Conservation (phyloP, 2,888 invertebrate genomes). For the Folsomia manolachei region DNA sequence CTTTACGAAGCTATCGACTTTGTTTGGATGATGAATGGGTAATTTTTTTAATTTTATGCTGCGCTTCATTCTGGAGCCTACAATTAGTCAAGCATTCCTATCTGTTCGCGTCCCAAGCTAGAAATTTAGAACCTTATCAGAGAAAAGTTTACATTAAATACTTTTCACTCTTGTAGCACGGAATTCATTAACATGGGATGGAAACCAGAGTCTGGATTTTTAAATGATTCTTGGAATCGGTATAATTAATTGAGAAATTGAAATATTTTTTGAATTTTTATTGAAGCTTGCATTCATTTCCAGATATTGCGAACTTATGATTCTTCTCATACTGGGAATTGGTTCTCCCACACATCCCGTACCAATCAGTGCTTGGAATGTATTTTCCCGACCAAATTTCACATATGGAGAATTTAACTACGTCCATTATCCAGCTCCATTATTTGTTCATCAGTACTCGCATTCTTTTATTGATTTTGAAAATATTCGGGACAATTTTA, state of each 20-base stretch:
- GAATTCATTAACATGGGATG: constrained; percentile 45
- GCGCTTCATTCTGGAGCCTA: too few species aligned
- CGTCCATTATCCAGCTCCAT: constrained; percentile 33
- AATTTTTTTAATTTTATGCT: too few species aligned
- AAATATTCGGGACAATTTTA: constrained; percentile 35
- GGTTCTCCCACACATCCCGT: constrained; percentile 45
- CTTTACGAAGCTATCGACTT: constrained; percentile 44
- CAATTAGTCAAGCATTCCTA: too few species aligned
- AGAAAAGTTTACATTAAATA: too few species aligned
- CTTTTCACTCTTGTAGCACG: too few species aligned
- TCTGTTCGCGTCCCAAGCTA: too few species aligned
- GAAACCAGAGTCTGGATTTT: constrained; percentile 43
- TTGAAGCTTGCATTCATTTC: too few species aligned
- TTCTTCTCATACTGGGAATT: constrained; percentile 43
- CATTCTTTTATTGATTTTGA: constrained; percentile 46
- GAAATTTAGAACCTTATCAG: too few species aligned
- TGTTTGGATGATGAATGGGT: constrained; percentile 45
- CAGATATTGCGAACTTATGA: constrained; percentile 45
- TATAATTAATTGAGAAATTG: background rate
- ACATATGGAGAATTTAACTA: constrained; percentile 35
- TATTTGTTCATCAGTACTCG: constrained; percentile 40
- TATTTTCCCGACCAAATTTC: constrained; percentile 33
- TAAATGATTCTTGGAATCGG: constrained; percentile 46
- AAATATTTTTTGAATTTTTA: too few species aligned
- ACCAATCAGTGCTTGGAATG: constrained; percentile 40